These are phyloP conservation scores for Nothura maculosa DNA, from an alignment of 2,797 vertebrate genomes.

Conservation along the genomic window DNA sequence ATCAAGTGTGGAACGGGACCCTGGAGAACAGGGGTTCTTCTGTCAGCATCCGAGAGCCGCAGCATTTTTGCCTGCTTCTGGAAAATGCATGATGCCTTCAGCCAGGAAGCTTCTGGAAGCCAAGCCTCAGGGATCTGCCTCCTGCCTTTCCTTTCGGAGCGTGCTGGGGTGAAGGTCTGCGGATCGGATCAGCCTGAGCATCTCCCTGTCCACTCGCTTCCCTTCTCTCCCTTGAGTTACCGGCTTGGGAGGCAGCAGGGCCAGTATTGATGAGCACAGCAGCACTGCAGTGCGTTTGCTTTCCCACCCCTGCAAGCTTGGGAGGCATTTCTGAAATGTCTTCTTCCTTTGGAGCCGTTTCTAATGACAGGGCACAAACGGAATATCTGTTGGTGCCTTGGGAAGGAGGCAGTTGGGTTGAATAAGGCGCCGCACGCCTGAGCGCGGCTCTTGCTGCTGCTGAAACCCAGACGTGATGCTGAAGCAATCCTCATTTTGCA, in stretches of 20 bases:
- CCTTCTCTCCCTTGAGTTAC: not conserved
- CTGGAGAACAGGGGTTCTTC: not conserved
- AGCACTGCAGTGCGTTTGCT: not conserved
- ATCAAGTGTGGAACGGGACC: not conserved
- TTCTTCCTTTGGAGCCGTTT: not conserved
- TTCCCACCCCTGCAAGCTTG: not conserved
- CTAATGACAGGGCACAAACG: not conserved
- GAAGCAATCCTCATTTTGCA: not conserved
- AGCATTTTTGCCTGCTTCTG: not conserved
- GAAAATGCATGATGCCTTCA: not conserved
- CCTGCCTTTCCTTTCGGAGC: not conserved
- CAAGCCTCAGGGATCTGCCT: not conserved
- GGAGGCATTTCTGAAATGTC: not conserved
- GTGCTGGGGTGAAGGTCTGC: not conserved
- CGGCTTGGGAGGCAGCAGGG: not conserved
- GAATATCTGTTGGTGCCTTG: not conserved
- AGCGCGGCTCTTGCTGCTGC: not conserved
- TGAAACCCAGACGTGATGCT: not conserved
- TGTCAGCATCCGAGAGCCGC: not conserved
- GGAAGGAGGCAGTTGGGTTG: not conserved
- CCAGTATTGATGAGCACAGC: rapidly evolving
- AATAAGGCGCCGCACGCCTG: not conserved
- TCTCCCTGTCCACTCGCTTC: not conserved
- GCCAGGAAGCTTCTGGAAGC: not conserved
- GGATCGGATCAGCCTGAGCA: not conserved